Evolutionary conservation across 2,888 invertebrate species (phyloP).

Genomic region (Parnassius orleans): DNA sequence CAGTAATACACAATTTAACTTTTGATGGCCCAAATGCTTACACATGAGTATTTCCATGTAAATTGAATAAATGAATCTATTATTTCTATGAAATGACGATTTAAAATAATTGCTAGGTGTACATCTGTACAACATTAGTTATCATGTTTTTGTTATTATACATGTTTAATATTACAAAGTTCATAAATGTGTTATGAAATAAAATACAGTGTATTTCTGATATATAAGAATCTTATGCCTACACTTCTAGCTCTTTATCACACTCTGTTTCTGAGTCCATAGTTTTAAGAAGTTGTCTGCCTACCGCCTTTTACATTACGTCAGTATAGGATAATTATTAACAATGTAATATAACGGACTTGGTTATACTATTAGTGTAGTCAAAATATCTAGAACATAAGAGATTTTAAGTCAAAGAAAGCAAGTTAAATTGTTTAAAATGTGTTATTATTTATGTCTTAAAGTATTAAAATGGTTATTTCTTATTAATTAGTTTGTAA

Average conservation of each 20-base stretch:
- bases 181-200: conserved; percentile 13
- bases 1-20: conserved; percentile 18
- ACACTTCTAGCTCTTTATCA: conserved; percentile 27
- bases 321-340: conserved; percentile 73
- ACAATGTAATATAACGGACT: conserved; percentile 76
- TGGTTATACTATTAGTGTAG: conserved; percentile 80
- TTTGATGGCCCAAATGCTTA: no score
- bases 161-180: conserved; percentile 22
- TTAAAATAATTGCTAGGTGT: no score
- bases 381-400: conserved; percentile 70
- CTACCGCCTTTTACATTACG: conserved; percentile 80
- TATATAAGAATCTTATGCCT: conserved; percentile 10
- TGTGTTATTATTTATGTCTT: conserved; percentile 82
- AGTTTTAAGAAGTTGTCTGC: conserved; percentile 76
- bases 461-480: conserved; percentile 82
- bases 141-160: no score
- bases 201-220: conserved; percentile 23
- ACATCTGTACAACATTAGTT: no score
- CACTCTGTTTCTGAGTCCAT: conserved; percentile 77
- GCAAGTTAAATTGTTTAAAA: conserved; percentile 81
- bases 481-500: conserved; percentile 81
- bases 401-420: conserved; percentile 81
- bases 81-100: no score
- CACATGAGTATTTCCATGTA: no score
- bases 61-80: no score